Conservation (phyloP, 2,113 vertebrate genomes). For the Psittacara wagleri region DNA sequence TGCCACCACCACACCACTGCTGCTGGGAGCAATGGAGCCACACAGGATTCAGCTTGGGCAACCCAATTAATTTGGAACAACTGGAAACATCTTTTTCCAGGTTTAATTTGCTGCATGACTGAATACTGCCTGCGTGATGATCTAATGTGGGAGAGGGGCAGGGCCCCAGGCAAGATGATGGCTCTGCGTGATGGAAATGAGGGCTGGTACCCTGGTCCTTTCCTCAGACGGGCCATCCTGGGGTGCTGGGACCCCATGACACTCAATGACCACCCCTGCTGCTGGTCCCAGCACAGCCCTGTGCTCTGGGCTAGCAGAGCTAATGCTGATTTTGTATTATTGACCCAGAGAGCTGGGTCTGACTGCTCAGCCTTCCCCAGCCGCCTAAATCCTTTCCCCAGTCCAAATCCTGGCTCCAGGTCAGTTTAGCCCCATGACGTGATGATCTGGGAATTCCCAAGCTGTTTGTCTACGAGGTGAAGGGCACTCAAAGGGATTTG, state of each 20-base stretch:
- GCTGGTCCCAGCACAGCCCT: background rate
- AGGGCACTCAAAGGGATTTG: background rate
- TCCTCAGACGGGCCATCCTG: background rate
- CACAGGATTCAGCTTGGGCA: fast-evolving
- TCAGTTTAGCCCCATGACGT: background rate
- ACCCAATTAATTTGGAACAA: conserved; percentile 40
- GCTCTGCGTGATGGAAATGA: background rate
- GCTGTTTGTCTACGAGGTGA: fast-evolving
- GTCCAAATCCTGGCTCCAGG: background rate
- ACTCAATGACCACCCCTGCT: background rate
- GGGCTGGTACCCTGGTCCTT: background rate
- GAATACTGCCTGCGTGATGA: background rate
- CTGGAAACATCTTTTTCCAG: background rate
- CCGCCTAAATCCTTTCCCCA: background rate
- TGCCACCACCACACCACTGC: background rate
- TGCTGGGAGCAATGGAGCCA: fast-evolving
- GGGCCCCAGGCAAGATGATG: background rate
- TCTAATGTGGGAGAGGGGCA: background rate
- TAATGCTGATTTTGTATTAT: background rate
- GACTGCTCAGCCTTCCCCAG: background rate
- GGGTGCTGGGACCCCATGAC: background rate
- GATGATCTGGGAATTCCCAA: background rate
- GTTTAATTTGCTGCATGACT: conserved; percentile 61
- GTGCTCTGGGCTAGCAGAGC: background rate
- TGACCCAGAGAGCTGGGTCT: background rate